Conservation (phyloP, 2,888 invertebrate species). For the Dendrolimus houi region DNA sequence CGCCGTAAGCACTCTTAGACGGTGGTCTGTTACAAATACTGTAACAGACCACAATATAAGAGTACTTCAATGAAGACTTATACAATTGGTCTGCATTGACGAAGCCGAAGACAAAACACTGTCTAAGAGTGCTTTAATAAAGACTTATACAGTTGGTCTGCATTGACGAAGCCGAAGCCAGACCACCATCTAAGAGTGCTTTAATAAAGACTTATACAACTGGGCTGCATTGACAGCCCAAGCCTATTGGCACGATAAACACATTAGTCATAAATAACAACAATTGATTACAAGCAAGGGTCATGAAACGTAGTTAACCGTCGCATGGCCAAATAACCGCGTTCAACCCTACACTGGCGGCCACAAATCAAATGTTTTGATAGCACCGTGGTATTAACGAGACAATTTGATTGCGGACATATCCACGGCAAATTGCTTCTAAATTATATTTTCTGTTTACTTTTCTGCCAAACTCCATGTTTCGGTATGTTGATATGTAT, state of each 20-base stretch:
- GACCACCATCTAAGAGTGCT: no score
- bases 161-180: no score
- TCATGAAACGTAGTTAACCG: conserved; percentile 56
- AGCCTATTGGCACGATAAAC: conserved; percentile 6
- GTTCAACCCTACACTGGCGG: conserved; percentile 42
- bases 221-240: background rate
- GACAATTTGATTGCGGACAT: conserved; percentile 77
- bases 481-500: conserved; percentile 56
- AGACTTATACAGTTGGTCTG: no score
- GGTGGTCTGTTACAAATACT: no score
- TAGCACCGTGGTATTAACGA: conserved; percentile 74
- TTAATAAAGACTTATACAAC: no score
- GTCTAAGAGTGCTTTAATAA: no score
- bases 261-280: conserved; percentile 24
- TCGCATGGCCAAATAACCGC: conserved; percentile 62
- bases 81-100: no score
- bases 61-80: no score
- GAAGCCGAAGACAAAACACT: no score
- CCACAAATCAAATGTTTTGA: conserved; percentile 77
- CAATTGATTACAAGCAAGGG: conserved; percentile 60
- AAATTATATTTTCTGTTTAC: conserved; percentile 77
- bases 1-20: no score
- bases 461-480: conserved; percentile 69
- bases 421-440: conserved; percentile 75
- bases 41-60: no score